Percentiles rank a stretch among this genome's conserved stretches.
Evolutionary conservation across 2,888 invertebrate species (phyloP).

Genomic region (Coleophora deauratella): DNA sequence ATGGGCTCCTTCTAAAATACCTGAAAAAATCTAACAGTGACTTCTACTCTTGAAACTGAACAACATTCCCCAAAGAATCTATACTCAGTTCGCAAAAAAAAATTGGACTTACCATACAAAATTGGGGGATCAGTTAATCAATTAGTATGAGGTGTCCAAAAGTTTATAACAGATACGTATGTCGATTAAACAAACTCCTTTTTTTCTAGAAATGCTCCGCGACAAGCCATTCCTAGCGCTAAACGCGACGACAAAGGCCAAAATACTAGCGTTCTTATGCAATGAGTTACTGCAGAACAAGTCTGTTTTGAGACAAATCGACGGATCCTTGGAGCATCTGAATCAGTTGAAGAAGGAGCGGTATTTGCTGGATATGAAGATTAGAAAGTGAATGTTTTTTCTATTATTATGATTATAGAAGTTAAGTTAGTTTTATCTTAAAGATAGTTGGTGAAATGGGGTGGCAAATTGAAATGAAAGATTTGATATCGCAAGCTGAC

Average conservation of each 20-base stretch:
- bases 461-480: no score
- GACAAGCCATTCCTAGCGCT: conserved; percentile 90
- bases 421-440: neutral
- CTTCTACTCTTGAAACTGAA: no score
- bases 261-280: conserved; percentile 92
- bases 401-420: no score
- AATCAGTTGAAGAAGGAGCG: conserved; percentile 91
- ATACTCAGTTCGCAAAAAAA: no score
- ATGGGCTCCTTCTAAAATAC: no score
- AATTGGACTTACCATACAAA: no score
- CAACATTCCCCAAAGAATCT: no score
- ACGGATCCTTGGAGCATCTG: conserved; percentile 88
- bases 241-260: conserved; percentile 88
- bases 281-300: conserved; percentile 96
- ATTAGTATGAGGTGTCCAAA: no score
- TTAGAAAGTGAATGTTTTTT: conserved; percentile 82
- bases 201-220: conserved; percentile 77
- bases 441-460: neutral
- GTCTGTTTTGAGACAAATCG: conserved; percentile 91
- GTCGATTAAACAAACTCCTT: neutral
- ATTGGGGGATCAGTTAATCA: no score
- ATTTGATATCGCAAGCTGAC: no score
- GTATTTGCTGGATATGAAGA: conserved; percentile 93
- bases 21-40: no score
- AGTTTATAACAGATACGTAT: no score